A percentile compares a stretch with the other conserved stretches of the same genome.
phyloP scores from a whole-genome alignment of 2,113 vertebrate species.

The Vulpes vulpes region DNA sequence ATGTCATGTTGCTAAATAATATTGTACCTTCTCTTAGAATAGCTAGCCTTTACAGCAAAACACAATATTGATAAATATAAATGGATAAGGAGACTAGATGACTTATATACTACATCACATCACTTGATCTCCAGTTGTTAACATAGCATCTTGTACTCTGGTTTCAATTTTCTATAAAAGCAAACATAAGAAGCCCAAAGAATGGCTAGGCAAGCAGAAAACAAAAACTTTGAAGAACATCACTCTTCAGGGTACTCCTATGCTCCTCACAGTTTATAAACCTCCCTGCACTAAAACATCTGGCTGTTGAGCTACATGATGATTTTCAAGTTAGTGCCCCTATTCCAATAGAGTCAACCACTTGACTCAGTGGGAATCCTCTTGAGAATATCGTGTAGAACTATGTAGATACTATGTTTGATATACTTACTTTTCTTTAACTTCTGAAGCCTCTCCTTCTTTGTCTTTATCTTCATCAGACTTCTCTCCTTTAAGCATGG shows the following conservation, averaged over 20 bases:
- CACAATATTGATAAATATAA: not conserved
- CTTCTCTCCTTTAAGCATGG: slow-evolving; percentile 98
- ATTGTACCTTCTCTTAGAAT: not conserved
- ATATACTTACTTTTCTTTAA: slow-evolving; percentile 93
- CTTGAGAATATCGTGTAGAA: not conserved
- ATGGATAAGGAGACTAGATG: not conserved
- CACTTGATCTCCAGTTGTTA: not conserved
- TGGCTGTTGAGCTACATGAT: not conserved
- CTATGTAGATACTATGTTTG: not conserved
- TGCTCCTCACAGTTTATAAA: not conserved
- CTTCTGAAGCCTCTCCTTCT: slow-evolving; percentile 96
- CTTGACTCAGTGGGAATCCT: not conserved
- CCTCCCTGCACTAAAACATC: not conserved
- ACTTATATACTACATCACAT: not conserved
- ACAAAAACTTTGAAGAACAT: slow-evolving; percentile 17
- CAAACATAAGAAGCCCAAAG: slow-evolving; percentile 18
- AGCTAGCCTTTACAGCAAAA: not conserved
- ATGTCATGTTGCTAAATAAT: not conserved
- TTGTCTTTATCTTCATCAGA: slow-evolving; percentile 99
- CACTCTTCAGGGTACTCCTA: not conserved
- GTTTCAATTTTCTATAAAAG: not conserved
- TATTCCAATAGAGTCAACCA: not conserved
- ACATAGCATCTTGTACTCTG: not conserved
- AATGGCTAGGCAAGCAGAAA: not conserved
- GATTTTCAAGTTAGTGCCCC: not conserved